These are phyloP conservation scores for Mus caroli DNA, from an alignment of 2,797 vertebrate species.

Conservation along the genomic window DNA sequence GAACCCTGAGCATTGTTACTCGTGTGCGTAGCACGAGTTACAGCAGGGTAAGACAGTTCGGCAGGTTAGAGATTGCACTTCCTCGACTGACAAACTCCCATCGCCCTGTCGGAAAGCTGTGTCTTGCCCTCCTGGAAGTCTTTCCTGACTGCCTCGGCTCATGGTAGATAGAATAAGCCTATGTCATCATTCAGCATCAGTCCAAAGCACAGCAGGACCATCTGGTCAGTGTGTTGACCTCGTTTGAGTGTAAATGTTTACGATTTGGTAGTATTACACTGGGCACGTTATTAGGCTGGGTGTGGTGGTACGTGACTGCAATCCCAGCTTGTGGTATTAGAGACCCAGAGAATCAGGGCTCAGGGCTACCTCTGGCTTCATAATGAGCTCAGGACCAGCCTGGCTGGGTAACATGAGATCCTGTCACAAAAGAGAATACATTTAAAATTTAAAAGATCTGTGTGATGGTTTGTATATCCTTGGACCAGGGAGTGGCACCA, in stretches of 20 bases:
- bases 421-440: not conserved
- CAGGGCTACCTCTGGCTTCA: not conserved
- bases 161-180: no score
- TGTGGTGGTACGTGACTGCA: no score
- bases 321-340: not conserved
- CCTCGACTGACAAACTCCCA: not conserved
- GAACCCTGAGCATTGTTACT: not conserved
- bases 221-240: not conserved
- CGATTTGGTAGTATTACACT: not conserved
- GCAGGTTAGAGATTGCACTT: not conserved
- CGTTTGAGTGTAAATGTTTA: not conserved
- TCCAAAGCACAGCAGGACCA: not conserved
- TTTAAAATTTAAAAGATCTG: not conserved
- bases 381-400: not conserved
- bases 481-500: no score
- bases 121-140: not conserved
- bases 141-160: not conserved
- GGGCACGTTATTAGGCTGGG: not conserved
- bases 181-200: accelerated
- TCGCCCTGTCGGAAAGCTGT: not conserved
- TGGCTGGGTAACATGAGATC: no score
- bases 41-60: not conserved
- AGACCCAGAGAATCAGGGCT: not conserved
- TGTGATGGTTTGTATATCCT: no score
- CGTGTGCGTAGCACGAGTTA: not conserved